A percentile compares a stretch with the other conserved stretches of the same genome.
These are phyloP conservation scores for Rhagium mordax DNA, from an alignment of 2,888 invertebrate genomes.

Conservation along the genomic window DNA sequence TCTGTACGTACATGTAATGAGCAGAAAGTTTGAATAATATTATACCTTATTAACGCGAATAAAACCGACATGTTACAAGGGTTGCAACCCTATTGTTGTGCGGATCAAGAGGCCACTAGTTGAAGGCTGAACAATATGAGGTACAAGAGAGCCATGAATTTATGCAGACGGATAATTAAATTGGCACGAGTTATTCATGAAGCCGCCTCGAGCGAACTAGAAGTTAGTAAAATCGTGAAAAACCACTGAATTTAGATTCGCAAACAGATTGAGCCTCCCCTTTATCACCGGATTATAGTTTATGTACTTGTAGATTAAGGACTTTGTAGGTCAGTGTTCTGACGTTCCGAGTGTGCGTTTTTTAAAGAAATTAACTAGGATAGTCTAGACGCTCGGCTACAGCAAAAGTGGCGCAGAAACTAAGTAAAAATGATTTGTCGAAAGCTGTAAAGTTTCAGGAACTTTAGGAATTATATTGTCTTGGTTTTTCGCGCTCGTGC, in stretches of 20 bases:
- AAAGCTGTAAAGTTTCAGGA: too few relatives aligned
- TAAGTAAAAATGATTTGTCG: too few relatives aligned
- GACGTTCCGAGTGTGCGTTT: too few relatives aligned
- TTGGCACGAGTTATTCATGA: constrained; percentile 36
- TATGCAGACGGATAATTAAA: constrained; percentile 46
- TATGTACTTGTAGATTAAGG: too few relatives aligned
- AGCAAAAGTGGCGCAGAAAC: too few relatives aligned
- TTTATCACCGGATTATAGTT: neutral
- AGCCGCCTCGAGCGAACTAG: constrained; percentile 12
- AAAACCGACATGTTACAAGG: constrained; percentile 33
- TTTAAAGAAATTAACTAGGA: too few relatives aligned
- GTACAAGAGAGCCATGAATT: constrained; percentile 44
- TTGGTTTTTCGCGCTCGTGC: too few relatives aligned
- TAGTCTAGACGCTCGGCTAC: too few relatives aligned
- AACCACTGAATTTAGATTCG: neutral
- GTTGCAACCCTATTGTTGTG: constrained; percentile 42
- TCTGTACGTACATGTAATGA: constrained; percentile 11
- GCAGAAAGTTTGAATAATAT: constrained; percentile 30
- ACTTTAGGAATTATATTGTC: too few relatives aligned
- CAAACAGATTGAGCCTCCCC: neutral
- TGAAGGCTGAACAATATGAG: constrained; percentile 38
- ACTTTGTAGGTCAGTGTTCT: too few relatives aligned
- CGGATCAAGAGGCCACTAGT: constrained; percentile 46
- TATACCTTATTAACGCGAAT: constrained; percentile 15
- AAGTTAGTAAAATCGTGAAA: constrained; percentile 1